Evolutionary conservation across 2,888 invertebrate genomes (phyloP), one percentile per base, ranked within the genome.

Genomic region (Plagodis pulveraria): DNA sequence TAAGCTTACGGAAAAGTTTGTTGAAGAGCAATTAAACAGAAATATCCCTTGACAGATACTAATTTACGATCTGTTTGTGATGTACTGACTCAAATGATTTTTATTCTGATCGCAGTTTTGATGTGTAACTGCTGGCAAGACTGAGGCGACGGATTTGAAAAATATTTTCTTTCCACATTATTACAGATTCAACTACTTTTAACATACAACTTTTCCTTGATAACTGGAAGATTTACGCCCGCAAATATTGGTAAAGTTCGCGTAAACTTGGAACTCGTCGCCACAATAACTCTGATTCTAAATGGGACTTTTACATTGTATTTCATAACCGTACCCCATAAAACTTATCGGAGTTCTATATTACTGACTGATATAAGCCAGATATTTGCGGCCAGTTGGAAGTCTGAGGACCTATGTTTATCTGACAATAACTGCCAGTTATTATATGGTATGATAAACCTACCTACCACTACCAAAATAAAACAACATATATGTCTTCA

Each of bases 231-330:
- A 83, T 83, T 84, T 81, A 82, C 74, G 75, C 66, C 69, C 71
- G 74, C 74, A 82, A 80, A 81, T 84, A 83, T 83, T 83, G 71
- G 75, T 65, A 66, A 83, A 84, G 76, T 84, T 83, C 70, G 52
- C 58, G 51, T 48, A 56, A 50, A 43, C 51, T 40, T 46, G 42
- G 41, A 34, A 22, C 54, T 49, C 63, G 60, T 59, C 54, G 44
- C 65, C 51, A 61, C 65, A 63, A 62, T 67, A 63, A 63, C 65
- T 61, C 48, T 41, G 45, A 56, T 55, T 65, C 59, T 54, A 58
- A 65, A 65, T 56, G 59, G 66, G 55, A 59, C 56, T 63, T 53
- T 55, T 53, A 48, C 60, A 65, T 60, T 67, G 60, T 51, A 60
- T 65, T 22, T 22, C 4, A 2, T 22, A 22, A 22, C 22, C 1